Percentiles rank a stretch among this genome's conserved stretches.
Evolutionary conservation across 2,797 vertebrate species (phyloP).

Genomic region (Toxotes lorentzi): DNA sequence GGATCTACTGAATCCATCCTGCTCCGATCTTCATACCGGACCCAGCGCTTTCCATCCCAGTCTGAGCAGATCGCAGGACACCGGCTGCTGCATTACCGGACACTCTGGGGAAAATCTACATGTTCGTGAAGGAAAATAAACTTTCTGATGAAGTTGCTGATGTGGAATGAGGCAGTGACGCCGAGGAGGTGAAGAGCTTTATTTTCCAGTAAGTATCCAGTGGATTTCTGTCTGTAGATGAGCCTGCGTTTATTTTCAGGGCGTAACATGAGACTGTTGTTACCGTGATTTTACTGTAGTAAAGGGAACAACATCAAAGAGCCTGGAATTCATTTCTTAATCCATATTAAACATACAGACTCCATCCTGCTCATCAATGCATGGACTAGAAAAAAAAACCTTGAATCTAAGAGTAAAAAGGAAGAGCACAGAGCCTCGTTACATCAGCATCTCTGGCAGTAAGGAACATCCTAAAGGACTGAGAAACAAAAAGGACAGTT

Average conservation of each 20-base stretch:
- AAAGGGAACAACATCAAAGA: not conserved
- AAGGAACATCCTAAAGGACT: no score
- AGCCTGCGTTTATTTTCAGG: not conserved
- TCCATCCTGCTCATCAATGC: not conserved
- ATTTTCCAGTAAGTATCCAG: not conserved
- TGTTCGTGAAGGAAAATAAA: not conserved
- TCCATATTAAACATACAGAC: not conserved
- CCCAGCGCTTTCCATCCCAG: not conserved
- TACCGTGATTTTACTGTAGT: not conserved
- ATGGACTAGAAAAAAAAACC: no score
- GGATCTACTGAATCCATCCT: not conserved
- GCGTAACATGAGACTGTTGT: not conserved
- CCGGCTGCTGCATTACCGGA: not conserved
- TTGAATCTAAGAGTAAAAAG: no score
- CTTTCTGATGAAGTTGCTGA: constrained; percentile 2
- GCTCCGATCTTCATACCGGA: not conserved
- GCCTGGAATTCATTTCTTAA: not conserved
- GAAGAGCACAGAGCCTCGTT: no score
- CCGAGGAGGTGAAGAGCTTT: not conserved
- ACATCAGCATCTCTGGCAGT: no score
- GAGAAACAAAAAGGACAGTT: not conserved
- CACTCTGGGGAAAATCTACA: not conserved
- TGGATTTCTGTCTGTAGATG: not conserved
- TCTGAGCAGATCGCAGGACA: not conserved
- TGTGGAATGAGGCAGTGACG: not conserved